A percentile compares a stretch with the other conserved stretches of the same genome.
These are phyloP conservation scores for Gephyroberyx darwinii DNA, from an alignment of 2,797 vertebrate species.

Conservation along the genomic window DNA sequence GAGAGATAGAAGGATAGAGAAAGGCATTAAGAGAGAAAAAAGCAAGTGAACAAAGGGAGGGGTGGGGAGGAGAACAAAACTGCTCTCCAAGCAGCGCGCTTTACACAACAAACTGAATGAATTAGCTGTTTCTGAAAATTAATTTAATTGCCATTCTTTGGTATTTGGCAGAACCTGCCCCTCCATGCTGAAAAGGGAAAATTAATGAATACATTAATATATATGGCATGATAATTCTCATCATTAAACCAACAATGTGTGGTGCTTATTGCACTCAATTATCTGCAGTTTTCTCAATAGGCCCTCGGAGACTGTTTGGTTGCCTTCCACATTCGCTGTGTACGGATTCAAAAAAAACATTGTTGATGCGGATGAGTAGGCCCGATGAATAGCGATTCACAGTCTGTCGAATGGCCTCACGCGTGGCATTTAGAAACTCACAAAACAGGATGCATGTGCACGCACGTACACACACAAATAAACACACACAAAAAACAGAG, in stretches of 20 bases:
- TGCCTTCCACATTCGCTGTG: conserved; percentile 46
- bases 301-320: conserved; percentile 48
- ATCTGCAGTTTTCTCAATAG: conserved; percentile 51
- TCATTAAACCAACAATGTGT: conserved; percentile 49
- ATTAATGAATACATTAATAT: conserved; percentile 61
- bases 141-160: conserved; percentile 44
- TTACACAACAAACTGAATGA: conserved; percentile 40
- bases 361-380: conserved; percentile 35
- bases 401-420: conserved; percentile 26
- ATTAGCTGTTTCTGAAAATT: conserved; percentile 48
- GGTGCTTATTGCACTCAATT: conserved; percentile 60
- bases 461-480: neutral
- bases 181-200: conserved; percentile 37
- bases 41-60: neutral
- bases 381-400: conserved; percentile 41
- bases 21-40: neutral
- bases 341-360: conserved; percentile 44
- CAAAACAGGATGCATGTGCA: neutral
- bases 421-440: neutral
- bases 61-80: conserved; percentile 25
- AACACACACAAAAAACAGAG: conserved; percentile 20
- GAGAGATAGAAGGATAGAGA: neutral
- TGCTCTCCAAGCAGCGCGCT: conserved; percentile 24
- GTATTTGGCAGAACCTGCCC: conserved; percentile 45
- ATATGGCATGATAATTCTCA: conserved; percentile 49